Percentiles rank a stretch among this genome's conserved stretches.
Conservation (phyloP, 2,797 vertebrate genomes). For the Labeo calbasu region DNA sequence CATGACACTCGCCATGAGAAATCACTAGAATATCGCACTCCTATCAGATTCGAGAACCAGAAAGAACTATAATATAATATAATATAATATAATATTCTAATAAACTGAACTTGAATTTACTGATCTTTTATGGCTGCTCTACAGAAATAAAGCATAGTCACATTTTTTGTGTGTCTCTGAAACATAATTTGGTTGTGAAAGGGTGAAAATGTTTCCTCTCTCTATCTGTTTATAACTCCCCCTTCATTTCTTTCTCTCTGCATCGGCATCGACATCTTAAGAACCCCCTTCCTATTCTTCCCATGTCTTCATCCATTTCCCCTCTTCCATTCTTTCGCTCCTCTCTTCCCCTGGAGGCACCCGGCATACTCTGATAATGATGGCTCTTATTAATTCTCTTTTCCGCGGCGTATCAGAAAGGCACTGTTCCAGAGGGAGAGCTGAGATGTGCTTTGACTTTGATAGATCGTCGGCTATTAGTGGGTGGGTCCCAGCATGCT, state of each 20-base stretch:
- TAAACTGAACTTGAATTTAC: neutral
- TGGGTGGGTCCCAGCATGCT: conserved; percentile 40
- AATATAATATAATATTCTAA: neutral
- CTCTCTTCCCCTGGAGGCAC: conserved; percentile 12
- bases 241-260: conserved; percentile 21
- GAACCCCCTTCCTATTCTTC: conserved; percentile 17
- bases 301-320: conserved; percentile 31
- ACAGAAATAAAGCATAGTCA: neutral
- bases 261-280: conserved; percentile 16
- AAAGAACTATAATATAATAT: too few relatives aligned
- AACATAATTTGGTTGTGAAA: neutral
- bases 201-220: neutral
- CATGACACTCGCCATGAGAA: too few relatives aligned
- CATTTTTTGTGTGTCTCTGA: neutral
- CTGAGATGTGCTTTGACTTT: conserved; percentile 45
- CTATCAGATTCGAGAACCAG: too few relatives aligned
- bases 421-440: conserved; percentile 51
- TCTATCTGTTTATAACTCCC: neutral
- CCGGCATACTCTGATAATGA: conserved; percentile 49
- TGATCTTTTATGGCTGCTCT: neutral
- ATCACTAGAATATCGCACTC: too few relatives aligned
- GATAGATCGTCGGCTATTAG: conserved; percentile 58
- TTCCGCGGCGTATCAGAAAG: conserved; percentile 38
- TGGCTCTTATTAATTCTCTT: conserved; percentile 58
- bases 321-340: conserved; percentile 21